phyloP scores from a whole-genome alignment of 1,140 invertebrate species.

The Phocides pigmalion region DNA sequence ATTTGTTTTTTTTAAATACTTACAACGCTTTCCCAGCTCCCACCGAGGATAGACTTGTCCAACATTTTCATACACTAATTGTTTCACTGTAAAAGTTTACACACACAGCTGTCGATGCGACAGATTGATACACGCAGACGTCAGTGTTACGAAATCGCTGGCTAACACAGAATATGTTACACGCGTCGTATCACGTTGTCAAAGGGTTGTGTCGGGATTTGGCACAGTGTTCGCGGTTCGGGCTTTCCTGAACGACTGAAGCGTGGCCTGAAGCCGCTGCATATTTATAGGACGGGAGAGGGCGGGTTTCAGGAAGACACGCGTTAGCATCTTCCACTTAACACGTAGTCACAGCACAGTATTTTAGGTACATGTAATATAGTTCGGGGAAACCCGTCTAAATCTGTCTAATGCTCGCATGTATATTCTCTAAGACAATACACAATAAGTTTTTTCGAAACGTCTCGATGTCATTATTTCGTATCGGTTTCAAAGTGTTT shows the following conservation, averaged over 20 bases:
- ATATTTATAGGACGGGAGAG: slow-evolving; percentile 76
- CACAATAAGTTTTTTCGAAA: slow-evolving; percentile 22
- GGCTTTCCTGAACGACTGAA: slow-evolving; percentile 75
- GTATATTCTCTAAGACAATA: background rate
- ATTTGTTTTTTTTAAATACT: slow-evolving; percentile 46
- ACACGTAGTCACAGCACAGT: slow-evolving; percentile 62
- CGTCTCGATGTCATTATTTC: slow-evolving; percentile 8
- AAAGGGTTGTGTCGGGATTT: slow-evolving; percentile 52
- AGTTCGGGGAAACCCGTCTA: slow-evolving; percentile 77
- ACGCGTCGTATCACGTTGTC: slow-evolving; percentile 66
- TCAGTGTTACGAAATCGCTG: slow-evolving; percentile 49
- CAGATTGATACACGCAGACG: background rate
- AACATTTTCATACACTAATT: slow-evolving; percentile 52
- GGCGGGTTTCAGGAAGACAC: slow-evolving; percentile 72
- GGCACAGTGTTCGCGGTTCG: slow-evolving; percentile 61
- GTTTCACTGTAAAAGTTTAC: slow-evolving; percentile 40
- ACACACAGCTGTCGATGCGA: slow-evolving; percentile 11
- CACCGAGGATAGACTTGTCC: slow-evolving; percentile 73
- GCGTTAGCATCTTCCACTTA: slow-evolving; percentile 70
- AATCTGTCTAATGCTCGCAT: slow-evolving; percentile 41
- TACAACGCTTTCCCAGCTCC: slow-evolving; percentile 81
- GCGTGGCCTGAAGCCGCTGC: slow-evolving; percentile 53
- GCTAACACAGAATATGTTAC: slow-evolving; percentile 42
- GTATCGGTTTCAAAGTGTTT: slow-evolving; percentile 34
- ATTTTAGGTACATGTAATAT: slow-evolving; percentile 61